phyloP scores from a whole-genome alignment of 2,113 vertebrate species.

The Potamarius usumacintae region DNA sequence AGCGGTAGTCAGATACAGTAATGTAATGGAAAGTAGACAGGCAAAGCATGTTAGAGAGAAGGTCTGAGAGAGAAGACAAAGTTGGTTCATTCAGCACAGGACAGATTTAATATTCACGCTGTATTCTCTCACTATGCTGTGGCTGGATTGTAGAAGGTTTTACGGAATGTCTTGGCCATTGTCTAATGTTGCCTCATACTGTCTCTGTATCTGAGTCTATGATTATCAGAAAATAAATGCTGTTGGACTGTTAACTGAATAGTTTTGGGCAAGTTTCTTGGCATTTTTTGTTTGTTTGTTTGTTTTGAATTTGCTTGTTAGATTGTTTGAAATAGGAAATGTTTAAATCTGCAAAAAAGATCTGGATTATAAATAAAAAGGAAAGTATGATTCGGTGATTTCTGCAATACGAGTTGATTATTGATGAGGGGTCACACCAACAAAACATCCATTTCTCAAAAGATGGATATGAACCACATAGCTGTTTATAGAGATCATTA shows the following conservation, averaged over 20 bases:
- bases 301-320: background rate
- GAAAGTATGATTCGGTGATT: background rate
- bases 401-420: background rate
- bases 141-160: slow-evolving; percentile 11
- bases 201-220: slow-evolving; percentile 34
- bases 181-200: slow-evolving; percentile 28
- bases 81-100: slow-evolving; percentile 7
- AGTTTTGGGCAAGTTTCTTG: slow-evolving; percentile 19
- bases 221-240: slow-evolving; percentile 53
- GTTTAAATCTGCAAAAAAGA: slow-evolving; percentile 23
- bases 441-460: background rate
- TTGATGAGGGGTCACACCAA: background rate
- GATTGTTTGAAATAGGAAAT: background rate
- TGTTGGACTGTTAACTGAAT: slow-evolving; percentile 37
- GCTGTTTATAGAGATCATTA: background rate
- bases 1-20: slow-evolving; percentile 22
- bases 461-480: background rate
- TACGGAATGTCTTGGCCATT: slow-evolving; percentile 3
- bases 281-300: background rate
- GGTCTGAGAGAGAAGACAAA: slow-evolving; percentile 3
- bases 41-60: slow-evolving; percentile 38
- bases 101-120: slow-evolving; percentile 13
- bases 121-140: slow-evolving; percentile 19
- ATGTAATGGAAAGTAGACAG: slow-evolving; percentile 29
- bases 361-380: slow-evolving; percentile 12